Percentiles rank a stretch among this genome's conserved stretches.
These are phyloP conservation scores for Cylindroiulus punctatus DNA, from an alignment of 2,888 invertebrate species.

Conservation along the genomic window DNA sequence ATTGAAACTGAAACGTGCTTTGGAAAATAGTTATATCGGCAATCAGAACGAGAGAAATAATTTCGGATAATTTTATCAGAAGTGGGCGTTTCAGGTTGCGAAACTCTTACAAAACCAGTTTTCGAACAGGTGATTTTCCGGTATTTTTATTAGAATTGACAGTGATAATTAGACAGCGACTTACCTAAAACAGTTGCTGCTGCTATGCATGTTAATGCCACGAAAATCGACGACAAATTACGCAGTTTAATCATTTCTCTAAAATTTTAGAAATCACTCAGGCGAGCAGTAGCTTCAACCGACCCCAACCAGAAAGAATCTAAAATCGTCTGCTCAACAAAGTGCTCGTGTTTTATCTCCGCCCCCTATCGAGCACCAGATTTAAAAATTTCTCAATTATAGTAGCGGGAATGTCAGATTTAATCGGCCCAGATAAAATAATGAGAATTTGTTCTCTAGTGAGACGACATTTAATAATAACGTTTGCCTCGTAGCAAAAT, in stretches of 20 bases:
- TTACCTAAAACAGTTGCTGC: not conserved
- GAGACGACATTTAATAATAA: too few relatives aligned
- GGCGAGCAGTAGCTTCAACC: not conserved
- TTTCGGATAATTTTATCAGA: conserved; percentile 31
- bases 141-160: not conserved
- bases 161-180: not conserved
- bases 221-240: not conserved
- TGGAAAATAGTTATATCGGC: not conserved
- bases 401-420: not conserved
- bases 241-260: not conserved
- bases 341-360: not conserved
- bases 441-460: too few relatives aligned
- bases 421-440: too few relatives aligned
- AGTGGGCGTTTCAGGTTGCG: conserved; percentile 29
- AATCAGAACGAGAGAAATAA: not conserved
- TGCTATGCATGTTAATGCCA: not conserved
- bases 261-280: not conserved
- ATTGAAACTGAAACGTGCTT: too few relatives aligned
- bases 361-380: not conserved
- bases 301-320: conserved; percentile 27
- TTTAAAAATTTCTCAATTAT: not conserved
- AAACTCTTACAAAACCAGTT: conserved; percentile 30
- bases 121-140: not conserved
- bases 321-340: conserved; percentile 27
- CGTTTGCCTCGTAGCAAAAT: too few relatives aligned